Percentiles rank a stretch among this genome's conserved stretches.
Evolutionary conservation across 2,113 vertebrate species (phyloP).

Genomic region (Triplophysa rosa): DNA sequence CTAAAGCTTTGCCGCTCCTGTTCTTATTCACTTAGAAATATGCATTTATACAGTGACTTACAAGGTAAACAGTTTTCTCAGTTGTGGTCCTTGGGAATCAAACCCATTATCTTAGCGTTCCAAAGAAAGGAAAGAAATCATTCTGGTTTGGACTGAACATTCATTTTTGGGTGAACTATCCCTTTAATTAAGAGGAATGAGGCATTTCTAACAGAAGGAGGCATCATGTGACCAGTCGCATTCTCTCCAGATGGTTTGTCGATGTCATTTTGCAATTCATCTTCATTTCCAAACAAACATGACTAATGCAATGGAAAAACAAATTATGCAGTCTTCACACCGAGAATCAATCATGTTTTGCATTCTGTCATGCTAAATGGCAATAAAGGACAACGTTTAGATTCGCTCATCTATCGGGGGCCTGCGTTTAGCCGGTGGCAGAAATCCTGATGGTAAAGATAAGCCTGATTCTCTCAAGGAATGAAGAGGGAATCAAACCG

Average conservation of each 20-base stretch:
- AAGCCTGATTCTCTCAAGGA: not conserved
- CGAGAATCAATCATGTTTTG: conserved; percentile 51
- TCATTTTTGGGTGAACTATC: not conserved
- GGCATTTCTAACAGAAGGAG: conserved; percentile 1
- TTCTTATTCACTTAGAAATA: too few relatives aligned
- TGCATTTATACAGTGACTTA: too few relatives aligned
- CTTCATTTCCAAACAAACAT: conserved; percentile 19
- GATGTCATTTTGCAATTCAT: conserved; percentile 25
- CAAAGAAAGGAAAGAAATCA: not conserved
- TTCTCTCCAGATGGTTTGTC: conserved; percentile 22
- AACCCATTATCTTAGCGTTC: too few relatives aligned
- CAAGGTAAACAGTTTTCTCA: too few relatives aligned
- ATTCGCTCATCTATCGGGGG: conserved; percentile 49
- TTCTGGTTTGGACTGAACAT: not conserved
- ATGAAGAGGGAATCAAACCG: not conserved
- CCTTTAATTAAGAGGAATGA: conserved; percentile 3
- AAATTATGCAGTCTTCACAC: conserved; percentile 6
- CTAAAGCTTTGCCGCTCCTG: too few relatives aligned
- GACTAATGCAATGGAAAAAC: not conserved
- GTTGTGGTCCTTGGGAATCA: too few relatives aligned
- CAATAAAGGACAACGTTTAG: conserved; percentile 16
- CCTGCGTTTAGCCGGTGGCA: conserved; percentile 62
- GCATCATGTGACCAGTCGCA: not conserved
- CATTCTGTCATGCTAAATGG: conserved; percentile 37
- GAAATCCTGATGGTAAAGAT: too few relatives aligned